Percentiles rank a stretch among this genome's conserved stretches.
Conservation (phyloP, 2,888 invertebrate species). For the Melanotus villosus region DNA sequence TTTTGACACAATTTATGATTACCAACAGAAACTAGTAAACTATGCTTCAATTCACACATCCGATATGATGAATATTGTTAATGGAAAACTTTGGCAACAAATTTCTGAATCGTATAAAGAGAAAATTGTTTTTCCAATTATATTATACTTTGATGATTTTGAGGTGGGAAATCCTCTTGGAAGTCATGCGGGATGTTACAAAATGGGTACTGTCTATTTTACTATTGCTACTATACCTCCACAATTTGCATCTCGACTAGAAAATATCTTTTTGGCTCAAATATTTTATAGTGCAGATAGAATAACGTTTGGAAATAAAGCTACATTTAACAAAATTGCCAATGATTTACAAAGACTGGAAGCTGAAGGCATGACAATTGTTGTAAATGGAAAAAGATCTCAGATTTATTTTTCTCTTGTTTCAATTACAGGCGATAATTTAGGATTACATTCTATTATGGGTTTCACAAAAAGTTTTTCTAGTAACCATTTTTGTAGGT, state of each 20-base stretch:
- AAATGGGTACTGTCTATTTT: constrained; percentile 52
- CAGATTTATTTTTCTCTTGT: neutral
- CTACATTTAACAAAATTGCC: constrained; percentile 51
- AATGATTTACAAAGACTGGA: constrained; percentile 51
- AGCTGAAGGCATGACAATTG: constrained; percentile 50
- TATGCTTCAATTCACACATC: neutral
- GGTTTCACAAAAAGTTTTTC: constrained; percentile 56
- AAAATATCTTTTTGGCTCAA: constrained; percentile 52
- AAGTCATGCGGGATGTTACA: constrained; percentile 49
- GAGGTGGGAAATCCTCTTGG: constrained; percentile 53
- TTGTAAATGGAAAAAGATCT: neutral
- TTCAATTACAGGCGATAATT: constrained; percentile 59
- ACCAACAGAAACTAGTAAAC: neutral
- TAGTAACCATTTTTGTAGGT: too few species aligned
- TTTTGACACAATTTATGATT: constrained; percentile 3
- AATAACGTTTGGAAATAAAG: constrained; percentile 51
- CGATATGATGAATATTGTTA: constrained; percentile 35
- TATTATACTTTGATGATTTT: constrained; percentile 52
- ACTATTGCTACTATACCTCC: constrained; percentile 49
- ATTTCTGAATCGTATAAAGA: constrained; percentile 6
- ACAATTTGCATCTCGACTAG: constrained; percentile 29
- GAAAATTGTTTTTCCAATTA: constrained; percentile 45
- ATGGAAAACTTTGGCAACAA: constrained; percentile 43
- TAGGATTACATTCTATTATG: constrained; percentile 53
- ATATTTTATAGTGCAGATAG: constrained; percentile 53